Base-by-base conservation (phyloP, 2,113 vertebrate species). In the Leptobrachium leishanense region DNA sequence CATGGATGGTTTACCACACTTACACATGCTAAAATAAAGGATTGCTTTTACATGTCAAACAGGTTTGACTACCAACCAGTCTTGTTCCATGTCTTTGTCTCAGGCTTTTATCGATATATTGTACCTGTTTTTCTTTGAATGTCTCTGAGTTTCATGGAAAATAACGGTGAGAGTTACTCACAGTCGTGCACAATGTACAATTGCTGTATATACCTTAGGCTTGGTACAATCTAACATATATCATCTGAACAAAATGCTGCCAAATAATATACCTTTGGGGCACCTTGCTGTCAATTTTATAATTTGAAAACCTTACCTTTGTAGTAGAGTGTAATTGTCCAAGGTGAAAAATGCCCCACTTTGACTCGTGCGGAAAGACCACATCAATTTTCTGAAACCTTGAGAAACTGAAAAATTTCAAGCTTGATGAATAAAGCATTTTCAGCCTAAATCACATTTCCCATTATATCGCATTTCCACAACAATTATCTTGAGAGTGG, bases 241-340 rank as follows among this genome's bases (percentile, higher is more conserved):
- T 78, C 76, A 78, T 57, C 39, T 71, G 68, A 39, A 65, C 68
- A 78, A 72, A 69, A 72, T 42, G 59, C 68, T 65, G 59, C 68
- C 76, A 78, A 78, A 78, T 72, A 4, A 20, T 64, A 43, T 78
- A 69, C 76, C 76, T n/a, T 43, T 53, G 57, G 76, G 43, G 59
- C 43, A 64, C 39, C 62, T 72, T 54, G 55, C 41, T 78, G 76
- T 72, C 55, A 70, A 10, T 70, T 63, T 64, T 78, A 70, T 63
- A 70, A 70, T 71, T 40, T 70, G 43, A 78, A 78, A 78, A 41
- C 39, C 54, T 78, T 78, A 43, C 65, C 66, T 50, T 12, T 13
- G 42, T 68, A 66, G 75, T 68, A 68, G 55, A 68, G 75, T 44
- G 68, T 68, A 7, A 15, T 76, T 59, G 68, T 68, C 74, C 50